A percentile compares a stretch with the other conserved stretches of the same genome.
These are phyloP conservation scores for Danio aesculapii DNA, from an alignment of 2,797 vertebrate genomes.

Conservation along the genomic window DNA sequence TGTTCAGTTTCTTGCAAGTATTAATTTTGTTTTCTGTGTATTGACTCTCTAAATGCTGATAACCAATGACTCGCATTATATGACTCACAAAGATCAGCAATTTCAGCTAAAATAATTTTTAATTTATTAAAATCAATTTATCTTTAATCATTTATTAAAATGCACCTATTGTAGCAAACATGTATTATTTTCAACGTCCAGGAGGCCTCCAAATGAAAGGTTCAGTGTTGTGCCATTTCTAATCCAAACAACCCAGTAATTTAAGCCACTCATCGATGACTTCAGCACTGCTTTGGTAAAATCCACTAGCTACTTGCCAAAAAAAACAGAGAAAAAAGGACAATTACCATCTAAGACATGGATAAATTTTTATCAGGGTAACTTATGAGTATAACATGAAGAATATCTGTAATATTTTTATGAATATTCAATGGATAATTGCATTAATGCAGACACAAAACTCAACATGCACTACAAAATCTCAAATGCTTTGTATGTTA, in stretches of 20 bases:
- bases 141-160: no score
- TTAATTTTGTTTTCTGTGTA: no score
- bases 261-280: constrained; percentile 1
- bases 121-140: no score
- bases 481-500: not conserved
- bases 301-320: not conserved
- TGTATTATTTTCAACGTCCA: no score
- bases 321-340: constrained; percentile 17
- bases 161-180: no score
- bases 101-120: no score
- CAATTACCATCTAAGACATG: constrained; percentile 31
- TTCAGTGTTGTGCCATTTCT: not conserved
- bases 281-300: constrained; percentile 8
- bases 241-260: constrained; percentile 22
- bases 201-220: not conserved
- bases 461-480: not conserved
- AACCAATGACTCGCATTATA: no score
- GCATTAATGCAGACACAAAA: not conserved
- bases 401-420: not conserved
- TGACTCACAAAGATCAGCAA: no score
- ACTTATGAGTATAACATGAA: constrained; percentile 10
- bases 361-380: constrained; percentile 9
- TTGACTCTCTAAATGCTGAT: no score
- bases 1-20: no score
- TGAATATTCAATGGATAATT: constrained; percentile 12